These are phyloP conservation scores for Tetramorium alpestre DNA, from an alignment of 1,140 invertebrate genomes.

Conservation along the genomic window DNA sequence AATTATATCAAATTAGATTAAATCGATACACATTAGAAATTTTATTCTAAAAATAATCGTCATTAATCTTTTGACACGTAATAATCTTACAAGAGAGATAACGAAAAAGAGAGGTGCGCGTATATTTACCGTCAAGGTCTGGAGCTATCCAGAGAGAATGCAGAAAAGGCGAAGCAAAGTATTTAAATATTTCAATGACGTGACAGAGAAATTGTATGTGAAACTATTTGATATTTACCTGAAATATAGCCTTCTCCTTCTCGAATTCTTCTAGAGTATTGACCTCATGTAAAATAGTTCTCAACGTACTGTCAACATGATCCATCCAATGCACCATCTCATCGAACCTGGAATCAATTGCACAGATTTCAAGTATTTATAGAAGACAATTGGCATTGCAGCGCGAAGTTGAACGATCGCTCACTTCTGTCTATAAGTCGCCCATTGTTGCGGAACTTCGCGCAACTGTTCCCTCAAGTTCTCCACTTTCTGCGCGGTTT, in stretches of 20 bases:
- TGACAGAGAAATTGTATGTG: neutral
- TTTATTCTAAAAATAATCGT: neutral
- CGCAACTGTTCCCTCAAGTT: slow-evolving; percentile 91
- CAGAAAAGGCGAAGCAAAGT: slow-evolving; percentile 22
- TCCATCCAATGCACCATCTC: slow-evolving; percentile 97
- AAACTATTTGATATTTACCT: slow-evolving; percentile 87
- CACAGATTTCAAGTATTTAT: neutral
- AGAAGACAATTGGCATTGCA: neutral
- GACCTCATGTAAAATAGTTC: slow-evolving; percentile 93
- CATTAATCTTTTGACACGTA: neutral
- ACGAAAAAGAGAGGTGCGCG: neutral
- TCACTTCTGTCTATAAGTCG: slow-evolving; percentile 92
- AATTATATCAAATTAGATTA: neutral
- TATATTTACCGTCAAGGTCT: slow-evolving; percentile 79
- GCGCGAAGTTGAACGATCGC: slow-evolving; percentile 50
- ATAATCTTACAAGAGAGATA: neutral
- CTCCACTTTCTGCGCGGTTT: slow-evolving; percentile 90
- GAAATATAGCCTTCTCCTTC: slow-evolving; percentile 94
- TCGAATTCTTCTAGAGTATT: slow-evolving; percentile 95
- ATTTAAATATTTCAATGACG: slow-evolving; percentile 2
- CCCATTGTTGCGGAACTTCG: slow-evolving; percentile 96
- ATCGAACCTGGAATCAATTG: slow-evolving; percentile 87
- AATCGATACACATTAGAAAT: neutral
- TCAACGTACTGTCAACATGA: slow-evolving; percentile 92
- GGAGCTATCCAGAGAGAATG: slow-evolving; percentile 73